Percentiles rank a stretch among this genome's conserved stretches.
phyloP scores from a whole-genome alignment of 1,140 invertebrate species.

The Drosophila ercepeae region DNA sequence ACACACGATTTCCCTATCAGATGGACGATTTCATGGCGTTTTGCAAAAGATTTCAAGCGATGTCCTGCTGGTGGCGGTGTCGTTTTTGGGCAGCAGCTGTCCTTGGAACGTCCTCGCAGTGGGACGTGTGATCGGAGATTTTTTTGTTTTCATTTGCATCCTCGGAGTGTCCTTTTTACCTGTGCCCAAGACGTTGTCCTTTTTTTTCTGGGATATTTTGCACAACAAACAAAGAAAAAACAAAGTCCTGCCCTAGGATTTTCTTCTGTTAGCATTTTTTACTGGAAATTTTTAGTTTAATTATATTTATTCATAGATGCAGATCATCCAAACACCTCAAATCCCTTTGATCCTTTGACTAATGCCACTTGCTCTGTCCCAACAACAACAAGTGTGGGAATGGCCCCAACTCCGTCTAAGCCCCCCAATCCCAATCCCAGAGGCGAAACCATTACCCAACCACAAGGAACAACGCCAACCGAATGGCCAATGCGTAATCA shows the following conservation, averaged over 20 bases:
- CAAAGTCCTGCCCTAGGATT: constrained; percentile 5
- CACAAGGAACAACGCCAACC: constrained; percentile 40
- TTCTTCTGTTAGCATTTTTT: constrained; percentile 16
- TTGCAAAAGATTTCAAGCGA: constrained; percentile 65
- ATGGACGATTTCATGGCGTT: constrained; percentile 71
- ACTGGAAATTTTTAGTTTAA: constrained; percentile 48
- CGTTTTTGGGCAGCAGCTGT: constrained; percentile 50
- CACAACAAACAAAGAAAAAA: constrained; percentile 35
- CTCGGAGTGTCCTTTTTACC: constrained; percentile 51
- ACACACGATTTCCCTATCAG: constrained; percentile 55
- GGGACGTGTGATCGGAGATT: constrained; percentile 69
- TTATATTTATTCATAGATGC: constrained; percentile 73
- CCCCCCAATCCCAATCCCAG: constrained; percentile 39
- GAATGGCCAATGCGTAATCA: constrained; percentile 65
- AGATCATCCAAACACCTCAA: constrained; percentile 44
- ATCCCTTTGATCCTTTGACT: constrained; percentile 35
- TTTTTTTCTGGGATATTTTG: constrained; percentile 52
- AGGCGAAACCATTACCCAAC: constrained; percentile 50
- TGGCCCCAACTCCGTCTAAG: constrained; percentile 12
- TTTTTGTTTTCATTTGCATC: constrained; percentile 73
- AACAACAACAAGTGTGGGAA: constrained; percentile 26
- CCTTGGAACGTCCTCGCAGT: constrained; percentile 50
- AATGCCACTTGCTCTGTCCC: constrained; percentile 61
- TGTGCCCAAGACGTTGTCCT: constrained; percentile 42
- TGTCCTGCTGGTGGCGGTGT: constrained; percentile 45